A percentile compares a stretch with the other conserved stretches of the same genome.
phyloP scores from a whole-genome alignment of 1,140 invertebrate species.

The Parasteatoda tepidariorum region DNA sequence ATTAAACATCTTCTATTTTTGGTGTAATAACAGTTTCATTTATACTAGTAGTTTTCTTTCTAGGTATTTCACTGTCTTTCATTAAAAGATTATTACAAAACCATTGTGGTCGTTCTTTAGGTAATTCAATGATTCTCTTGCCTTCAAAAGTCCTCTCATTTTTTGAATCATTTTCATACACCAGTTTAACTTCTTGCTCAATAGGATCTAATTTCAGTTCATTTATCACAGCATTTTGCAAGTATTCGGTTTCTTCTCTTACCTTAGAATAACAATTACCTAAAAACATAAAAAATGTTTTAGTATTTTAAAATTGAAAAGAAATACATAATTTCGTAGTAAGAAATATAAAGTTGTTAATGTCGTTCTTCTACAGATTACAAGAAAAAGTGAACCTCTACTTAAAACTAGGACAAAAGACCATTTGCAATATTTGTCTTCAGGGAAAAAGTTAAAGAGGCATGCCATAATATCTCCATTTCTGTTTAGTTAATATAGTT shows the following conservation, averaged over 20 bases:
- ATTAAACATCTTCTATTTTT: slow-evolving; percentile 9
- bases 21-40: slow-evolving; percentile 22
- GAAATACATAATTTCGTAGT: too few relatives aligned
- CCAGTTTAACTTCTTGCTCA: slow-evolving; percentile 84
- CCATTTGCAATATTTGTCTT: too few relatives aligned
- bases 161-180: slow-evolving; percentile 83
- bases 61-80: slow-evolving; percentile 40
- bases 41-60: slow-evolving; percentile 22
- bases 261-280: slow-evolving; percentile 83
- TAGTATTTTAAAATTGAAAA: too few relatives aligned
- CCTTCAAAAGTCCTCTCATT: slow-evolving; percentile 41
- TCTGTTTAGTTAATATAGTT: too few relatives aligned
- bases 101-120: slow-evolving; percentile 80
- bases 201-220: slow-evolving; percentile 76
- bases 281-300: too few relatives aligned
- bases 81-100: slow-evolving; percentile 84
- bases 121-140: slow-evolving; percentile 81
- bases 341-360: too few relatives aligned
- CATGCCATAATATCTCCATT: too few relatives aligned
- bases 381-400: too few relatives aligned
- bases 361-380: too few relatives aligned
- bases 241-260: slow-evolving; percentile 80
- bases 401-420: too few relatives aligned
- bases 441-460: too few relatives aligned
- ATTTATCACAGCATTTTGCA: slow-evolving; percentile 80